Evolutionary conservation across 2,797 vertebrate genomes (phyloP), one percentile per base, ranked within the genome.

Genomic region (Amblyraja radiata): DNA sequence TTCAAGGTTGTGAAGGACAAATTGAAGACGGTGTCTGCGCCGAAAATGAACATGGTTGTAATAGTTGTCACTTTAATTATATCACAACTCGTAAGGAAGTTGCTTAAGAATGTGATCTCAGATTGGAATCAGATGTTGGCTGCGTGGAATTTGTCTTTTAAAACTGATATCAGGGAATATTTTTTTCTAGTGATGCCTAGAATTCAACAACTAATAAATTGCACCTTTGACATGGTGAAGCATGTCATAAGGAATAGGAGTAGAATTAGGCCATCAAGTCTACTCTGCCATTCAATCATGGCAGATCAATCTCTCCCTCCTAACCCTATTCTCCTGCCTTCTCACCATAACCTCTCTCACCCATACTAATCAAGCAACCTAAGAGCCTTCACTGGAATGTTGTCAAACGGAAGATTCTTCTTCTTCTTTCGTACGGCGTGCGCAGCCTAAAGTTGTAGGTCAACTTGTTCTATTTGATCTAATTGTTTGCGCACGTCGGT

Each of bases 81-180:
- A 88, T 88, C 58, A 65, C 61, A 88, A 25, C n/a, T 2, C 61
- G 18, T 32, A 21, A 65, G 61, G 84, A 65, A 88, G 32, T 36
- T 3, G 16, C 88, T n/a, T 16, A 88, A 8, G 84, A 65, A 32
- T 88, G 46, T n/a, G 14, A 88, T 65, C 28, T 88, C 58, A 65
- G 84, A 88, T 65, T 88, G 32, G 84, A 88, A 88, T 88, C 84
- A 65, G 84, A 88, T 88, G 84, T 32, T 65, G 28, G 28, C 58
- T 58, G 18, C 18, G n/a, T 36, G 84, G 14, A 61, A n/a, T 84
- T 84, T 84, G 10, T 13, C 3, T 88, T 88, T 88, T 65, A 65
- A 16, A 65, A 88, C 32, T 88, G 28, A 88, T 65, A 28, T 18
- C 6, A 14, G 61, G n/a, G 58, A 36, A 16, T 14, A 18, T 88